Evolutionary conservation across 2,797 vertebrate species (phyloP), one percentile per base, ranked within the genome.

Genomic region (Naso thynnoides): DNA sequence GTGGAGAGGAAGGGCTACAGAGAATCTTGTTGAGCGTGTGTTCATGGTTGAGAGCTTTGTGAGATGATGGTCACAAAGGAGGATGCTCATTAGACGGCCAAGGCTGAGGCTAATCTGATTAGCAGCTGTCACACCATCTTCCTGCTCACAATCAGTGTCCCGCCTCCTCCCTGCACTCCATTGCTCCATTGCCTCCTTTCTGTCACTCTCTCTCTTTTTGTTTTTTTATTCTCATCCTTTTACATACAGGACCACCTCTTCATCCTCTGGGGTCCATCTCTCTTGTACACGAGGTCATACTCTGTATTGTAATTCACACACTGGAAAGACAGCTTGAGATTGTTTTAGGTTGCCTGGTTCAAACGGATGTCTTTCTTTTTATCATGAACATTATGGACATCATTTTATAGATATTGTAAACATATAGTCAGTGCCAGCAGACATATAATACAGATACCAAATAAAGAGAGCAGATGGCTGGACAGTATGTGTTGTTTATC

Each of bases 61-160:
- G 89, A 93, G 93, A 93, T 90, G 90, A 93, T 89, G 88, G 92
- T 92, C 92, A 94, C 93, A 93, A 93, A 92, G 91, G 83, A 92
- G 84, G 87, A 87, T 84, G 88, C 93, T 95, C 93, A 95, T 95
- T 95, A 95, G 92, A 91, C 91, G 89, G 92, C 92, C 90, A 79
- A 82, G 90, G 87, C 91, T 90, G 88, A 85, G 85, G 89, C 89
- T 94, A 95, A 95, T 94, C 94, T 94, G 94, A 94, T 95, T 94
- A 95, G 88, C 93, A 94, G 91, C 91, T 93, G 93, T 94, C 93
- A 94, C 88, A 91, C 81, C 63, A 59, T 83, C 92, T 93, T 93
- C 90, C 82, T 87, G 88, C 86, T 89, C 85, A 89, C 90, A 93
- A 91, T 85, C 85, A 82, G 72, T 13, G 82, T 58, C 66, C 82